Evolutionary conservation across 2,113 vertebrate genomes (phyloP), one percentile per base, ranked within the genome.

Genomic region (Rhinopomastus cyanomelas): DNA sequence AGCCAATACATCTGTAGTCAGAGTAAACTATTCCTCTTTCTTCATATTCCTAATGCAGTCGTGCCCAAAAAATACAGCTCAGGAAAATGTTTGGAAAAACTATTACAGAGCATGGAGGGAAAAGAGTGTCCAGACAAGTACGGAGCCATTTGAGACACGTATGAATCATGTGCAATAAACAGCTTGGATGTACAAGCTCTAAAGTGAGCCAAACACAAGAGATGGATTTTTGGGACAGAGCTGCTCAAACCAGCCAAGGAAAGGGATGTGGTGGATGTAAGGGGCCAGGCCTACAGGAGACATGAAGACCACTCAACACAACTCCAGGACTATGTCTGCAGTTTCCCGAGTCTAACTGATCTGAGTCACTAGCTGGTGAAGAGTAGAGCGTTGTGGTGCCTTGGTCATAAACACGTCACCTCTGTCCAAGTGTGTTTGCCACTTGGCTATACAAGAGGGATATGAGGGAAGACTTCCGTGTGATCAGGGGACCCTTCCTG

Each of bases 71-170:
- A 93, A 79, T 15, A 82, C 26, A 79, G 55, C 51, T 68, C 69
- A 82, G 84, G 94, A 91, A 95, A 93, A 91, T 1, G 23, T 93
- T 94, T 94, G 92, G 92, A 90, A 83, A 93, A 96, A 74, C 73
- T 77, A 95, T 94, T 95, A 95, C 81, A 71, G 39, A 83, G 9
- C 52, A 62, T 0, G 0, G 48, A 82, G 46, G 42, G 44, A 78
- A 85, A 85, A 69, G 46, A 66, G 3, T 86, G 75, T 88, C 51
- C 48, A 95, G 92, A 88, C 46, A 87, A 94, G 81, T 76, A 87
- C 15, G 51, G 83, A 91, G 36, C 37, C 36, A 51, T 88, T 72
- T 84, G 88, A 95, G 83, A 91, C 57, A 79, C 88, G 86, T 78
- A 76, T 81, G 90, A 92, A 91, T 76, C 25, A 83, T 75, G 32